phyloP scores from a whole-genome alignment of 2,797 vertebrate genomes.

The Sebastes trivittatus region DNA sequence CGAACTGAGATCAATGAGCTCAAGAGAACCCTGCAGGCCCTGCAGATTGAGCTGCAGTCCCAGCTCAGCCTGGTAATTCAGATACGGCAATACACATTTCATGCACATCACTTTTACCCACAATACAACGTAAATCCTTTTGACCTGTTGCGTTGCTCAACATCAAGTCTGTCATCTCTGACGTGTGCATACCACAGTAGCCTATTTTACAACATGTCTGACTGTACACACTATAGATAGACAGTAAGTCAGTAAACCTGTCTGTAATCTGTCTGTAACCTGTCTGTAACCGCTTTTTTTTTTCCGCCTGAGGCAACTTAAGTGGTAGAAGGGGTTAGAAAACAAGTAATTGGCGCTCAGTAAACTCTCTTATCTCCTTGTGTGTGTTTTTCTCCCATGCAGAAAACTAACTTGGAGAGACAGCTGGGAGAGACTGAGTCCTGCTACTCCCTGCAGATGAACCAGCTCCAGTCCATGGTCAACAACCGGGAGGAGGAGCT shows the following conservation, averaged over 20 bases:
- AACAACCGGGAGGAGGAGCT: conserved; percentile 78
- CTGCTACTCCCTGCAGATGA: conserved; percentile 81
- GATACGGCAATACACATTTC: not conserved
- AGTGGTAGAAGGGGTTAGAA: not conserved
- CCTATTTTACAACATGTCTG: not conserved
- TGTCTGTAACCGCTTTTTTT: not conserved
- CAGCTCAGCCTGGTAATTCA: conserved; percentile 77
- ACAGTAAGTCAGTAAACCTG: not conserved
- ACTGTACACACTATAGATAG: not conserved
- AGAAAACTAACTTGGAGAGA: conserved; percentile 88
- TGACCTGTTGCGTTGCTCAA: not conserved
- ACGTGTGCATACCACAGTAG: not conserved
- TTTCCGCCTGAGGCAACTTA: not conserved
- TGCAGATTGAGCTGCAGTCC: conserved; percentile 83
- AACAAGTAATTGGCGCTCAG: not conserved
- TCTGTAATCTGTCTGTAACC: no score
- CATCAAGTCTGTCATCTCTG: not conserved
- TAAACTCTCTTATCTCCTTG: not conserved
- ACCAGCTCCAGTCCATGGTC: conserved; percentile 78
- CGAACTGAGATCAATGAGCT: conserved; percentile 74
- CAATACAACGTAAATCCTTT: not conserved
- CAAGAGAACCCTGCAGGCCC: conserved; percentile 73
- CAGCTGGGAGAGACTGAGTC: conserved; percentile 84
- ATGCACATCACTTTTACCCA: not conserved
- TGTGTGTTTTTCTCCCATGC: not conserved